These are phyloP conservation scores for Hedya salicella DNA, from an alignment of 2,888 invertebrate species.

Conservation along the genomic window DNA sequence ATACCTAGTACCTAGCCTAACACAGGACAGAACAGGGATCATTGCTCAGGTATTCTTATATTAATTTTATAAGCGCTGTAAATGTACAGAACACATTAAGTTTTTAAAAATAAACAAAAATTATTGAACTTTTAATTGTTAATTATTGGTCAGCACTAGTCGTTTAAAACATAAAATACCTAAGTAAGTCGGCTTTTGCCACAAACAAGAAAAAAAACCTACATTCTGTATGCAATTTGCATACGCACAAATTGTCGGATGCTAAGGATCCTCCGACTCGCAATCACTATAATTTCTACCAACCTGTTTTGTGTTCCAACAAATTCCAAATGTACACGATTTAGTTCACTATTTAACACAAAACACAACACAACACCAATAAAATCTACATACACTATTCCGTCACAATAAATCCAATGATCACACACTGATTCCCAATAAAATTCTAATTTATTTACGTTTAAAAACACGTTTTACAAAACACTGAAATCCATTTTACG, in stretches of 20 bases:
- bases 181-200: background rate
- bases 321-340: conserved; percentile 48
- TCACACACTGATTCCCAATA: conserved; percentile 56
- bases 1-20: no score
- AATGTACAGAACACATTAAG: no score
- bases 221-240: background rate
- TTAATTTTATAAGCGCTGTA: no score
- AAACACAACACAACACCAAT: conserved; percentile 50
- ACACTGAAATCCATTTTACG: conserved; percentile 61
- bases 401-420: conserved; percentile 56
- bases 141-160: no score
- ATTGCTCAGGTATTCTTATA: no score
- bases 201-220: conserved; percentile 20
- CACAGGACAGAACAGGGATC: no score
- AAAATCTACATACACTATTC: conserved; percentile 55
- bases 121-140: no score
- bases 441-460: conserved; percentile 48
- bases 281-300: conserved; percentile 46
- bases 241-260: conserved; percentile 19
- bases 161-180: background rate
- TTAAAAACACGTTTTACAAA: conserved; percentile 45
- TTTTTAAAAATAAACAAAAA: no score
- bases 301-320: conserved; percentile 52
- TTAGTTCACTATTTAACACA: conserved; percentile 48
- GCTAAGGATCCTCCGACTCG: conserved; percentile 1